These are phyloP conservation scores for Heterocephalus glaber DNA, from an alignment of 2,113 vertebrate species.

Conservation along the genomic window DNA sequence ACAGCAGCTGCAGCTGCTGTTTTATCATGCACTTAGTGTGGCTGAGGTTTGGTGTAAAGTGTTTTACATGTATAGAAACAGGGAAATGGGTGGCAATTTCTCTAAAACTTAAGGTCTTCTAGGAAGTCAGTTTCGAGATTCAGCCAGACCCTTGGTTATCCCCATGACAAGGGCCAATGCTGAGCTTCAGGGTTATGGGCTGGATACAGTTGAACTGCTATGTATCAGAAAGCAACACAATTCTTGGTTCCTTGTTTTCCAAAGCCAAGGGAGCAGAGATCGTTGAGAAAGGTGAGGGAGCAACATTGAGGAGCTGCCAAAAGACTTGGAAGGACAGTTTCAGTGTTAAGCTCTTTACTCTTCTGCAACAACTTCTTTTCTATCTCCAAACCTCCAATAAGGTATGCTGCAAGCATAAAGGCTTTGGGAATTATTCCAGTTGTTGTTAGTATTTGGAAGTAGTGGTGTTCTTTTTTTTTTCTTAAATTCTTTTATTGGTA, in stretches of 20 bases:
- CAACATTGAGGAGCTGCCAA: not conserved
- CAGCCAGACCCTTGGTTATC: not conserved
- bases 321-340: not conserved
- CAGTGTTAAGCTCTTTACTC: not conserved
- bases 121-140: not conserved
- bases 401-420: not conserved
- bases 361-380: not conserved
- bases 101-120: conserved; percentile 38
- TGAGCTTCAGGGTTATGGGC: not conserved
- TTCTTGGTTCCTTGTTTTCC: not conserved
- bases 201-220: not conserved
- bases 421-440: not conserved
- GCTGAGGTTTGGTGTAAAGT: not conserved
- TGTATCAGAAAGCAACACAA: not conserved
- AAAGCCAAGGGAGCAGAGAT: not conserved
- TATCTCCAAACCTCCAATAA: not conserved
- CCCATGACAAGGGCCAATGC: not conserved
- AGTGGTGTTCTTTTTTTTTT: no score
- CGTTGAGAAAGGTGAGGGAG: not conserved
- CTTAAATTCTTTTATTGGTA: no score
- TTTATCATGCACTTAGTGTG: not conserved
- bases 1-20: not conserved
- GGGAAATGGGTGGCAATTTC: not conserved
- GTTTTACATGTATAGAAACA: conserved; percentile 23
- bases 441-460: not conserved